Evolutionary conservation across 2,888 invertebrate genomes (phyloP), one percentile per base, ranked within the genome.

Genomic region (Eubasilissa splendida): DNA sequence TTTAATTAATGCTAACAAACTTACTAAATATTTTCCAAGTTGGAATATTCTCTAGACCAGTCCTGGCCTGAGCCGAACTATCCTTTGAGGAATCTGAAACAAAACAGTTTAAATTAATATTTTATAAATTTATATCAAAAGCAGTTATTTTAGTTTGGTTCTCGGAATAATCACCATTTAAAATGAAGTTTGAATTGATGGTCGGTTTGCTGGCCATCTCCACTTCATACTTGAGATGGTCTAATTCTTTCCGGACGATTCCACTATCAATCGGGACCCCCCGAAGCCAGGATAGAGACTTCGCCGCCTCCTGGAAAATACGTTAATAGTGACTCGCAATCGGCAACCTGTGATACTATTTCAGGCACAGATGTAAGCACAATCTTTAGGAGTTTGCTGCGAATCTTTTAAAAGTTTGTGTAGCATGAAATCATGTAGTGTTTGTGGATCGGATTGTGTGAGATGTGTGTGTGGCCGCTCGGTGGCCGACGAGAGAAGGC

Each of bases 231-330:
- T 83, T 84, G 31, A 84, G 65, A 33, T 65, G 73, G 5, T 77
- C 75, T 54, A 85, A 14, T 56, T 84, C 84, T n/a, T 78, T 80
- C 31, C 84, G 76, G 7, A 85, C 81, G 1, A 80, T 60, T 10
- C 53, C 68, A 8, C 77, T 79, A 52, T 84, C 76, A 22, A 68
- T 14, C 9, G 82, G 82, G 0, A 80, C 77, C 31, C 80, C 76
- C 56, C 83, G 76, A 31, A 84, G 70, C 83, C 82, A 84, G 7
- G 83, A 71, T 10, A 84, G 71, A n/a, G 82, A 79, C 66, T 84
- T 83, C 2, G 54, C 75, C 4, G 84, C 84, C 65, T 84, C 82
- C 84, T 84, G 58, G 33, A 77, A 76, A 3, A 59, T 9, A 7
- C n/a, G 0, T 42, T 11, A 11, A 76, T n/a, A 9, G 54, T 63